Base-by-base conservation (phyloP, 37 sponge, comb jelly and placozoan genomes). In the Petrosia ficiformis region DNA sequence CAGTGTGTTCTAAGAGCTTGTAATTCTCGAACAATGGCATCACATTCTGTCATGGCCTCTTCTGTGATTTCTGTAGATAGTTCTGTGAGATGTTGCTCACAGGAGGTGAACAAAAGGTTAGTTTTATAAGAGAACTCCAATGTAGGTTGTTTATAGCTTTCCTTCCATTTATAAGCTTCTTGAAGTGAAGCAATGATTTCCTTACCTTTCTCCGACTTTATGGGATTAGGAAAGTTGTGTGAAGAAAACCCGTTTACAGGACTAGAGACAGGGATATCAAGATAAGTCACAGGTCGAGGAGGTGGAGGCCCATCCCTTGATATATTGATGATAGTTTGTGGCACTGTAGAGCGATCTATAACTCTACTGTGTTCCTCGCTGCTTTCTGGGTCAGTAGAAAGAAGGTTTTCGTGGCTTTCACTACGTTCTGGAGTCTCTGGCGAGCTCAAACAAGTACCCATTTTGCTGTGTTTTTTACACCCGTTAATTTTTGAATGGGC, bases 61-160 rank as follows among this genome's bases (percentile, higher is more conserved):
- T 37, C 25, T 38, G 74, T 67, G 0, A 44, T 70, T 22, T 48
- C 57, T 1, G 81, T 74, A 22, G 86, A 79, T 37, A 86, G 71
- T 0, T 59, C 44, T 19, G 76, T 86, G 31, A 86, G 60, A 36
- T 86, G 86, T n/a, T 75, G 60, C 48, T 86, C 80, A 29, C 81
- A 86, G 37, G 79, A 76, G 76, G 78, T 86, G 72, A 76, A 86
- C 24, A 86, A 63, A 4, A 71, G 75, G 39, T 86, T 79, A 81
- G 80, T 86, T 44, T 68, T 57, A 0, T 70, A 22, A 22, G 78
- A 48, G 42, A 86, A 86, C 30, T 86, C 81, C 30, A 39, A 76
- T 0, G 63, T 35, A 6, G 86, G 81, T 4, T 76, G 48, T 31
- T 43, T 41, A 65, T 71, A 86, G 30, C 60, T 40, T 10, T 75